These are phyloP conservation scores for Apomyelois bistriatella DNA, from an alignment of 2,888 invertebrate genomes.

Conservation along the genomic window DNA sequence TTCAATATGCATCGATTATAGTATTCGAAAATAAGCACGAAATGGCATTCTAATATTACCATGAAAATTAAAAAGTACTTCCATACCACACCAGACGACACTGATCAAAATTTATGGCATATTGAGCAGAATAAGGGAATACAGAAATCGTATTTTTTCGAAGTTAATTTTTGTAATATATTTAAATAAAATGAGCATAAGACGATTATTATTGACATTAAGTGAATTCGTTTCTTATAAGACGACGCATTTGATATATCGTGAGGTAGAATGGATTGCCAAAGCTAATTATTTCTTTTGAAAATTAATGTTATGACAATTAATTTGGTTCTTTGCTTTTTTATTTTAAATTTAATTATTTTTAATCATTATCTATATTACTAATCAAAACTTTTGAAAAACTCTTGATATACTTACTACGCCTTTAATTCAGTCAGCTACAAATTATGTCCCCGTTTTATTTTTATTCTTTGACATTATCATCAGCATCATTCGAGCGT, in stretches of 20 bases:
- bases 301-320: not conserved
- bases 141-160: constrained; percentile 43
- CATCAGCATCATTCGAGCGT: too few species aligned
- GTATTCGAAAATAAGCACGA: constrained; percentile 2
- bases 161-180: constrained; percentile 56
- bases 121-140: constrained; percentile 51
- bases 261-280: not conserved
- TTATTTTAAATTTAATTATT: not conserved
- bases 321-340: not conserved
- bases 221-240: constrained; percentile 56
- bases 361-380: too few species aligned
- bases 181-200: constrained; percentile 61
- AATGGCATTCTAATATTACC: constrained; percentile 21
- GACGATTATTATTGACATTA: constrained; percentile 53
- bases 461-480: too few species aligned
- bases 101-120: constrained; percentile 63
- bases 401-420: too few species aligned
- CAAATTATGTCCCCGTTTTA: too few species aligned
- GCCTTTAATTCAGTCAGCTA: too few species aligned
- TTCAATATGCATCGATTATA: constrained; percentile 11
- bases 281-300: not conserved
- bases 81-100: constrained; percentile 37
- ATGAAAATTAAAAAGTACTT: constrained; percentile 44
- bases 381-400: too few species aligned
- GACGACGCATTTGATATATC: constrained; percentile 41